Conservation (phyloP, 2,113 vertebrate genomes). For the Datnioides undecimradiatus region DNA sequence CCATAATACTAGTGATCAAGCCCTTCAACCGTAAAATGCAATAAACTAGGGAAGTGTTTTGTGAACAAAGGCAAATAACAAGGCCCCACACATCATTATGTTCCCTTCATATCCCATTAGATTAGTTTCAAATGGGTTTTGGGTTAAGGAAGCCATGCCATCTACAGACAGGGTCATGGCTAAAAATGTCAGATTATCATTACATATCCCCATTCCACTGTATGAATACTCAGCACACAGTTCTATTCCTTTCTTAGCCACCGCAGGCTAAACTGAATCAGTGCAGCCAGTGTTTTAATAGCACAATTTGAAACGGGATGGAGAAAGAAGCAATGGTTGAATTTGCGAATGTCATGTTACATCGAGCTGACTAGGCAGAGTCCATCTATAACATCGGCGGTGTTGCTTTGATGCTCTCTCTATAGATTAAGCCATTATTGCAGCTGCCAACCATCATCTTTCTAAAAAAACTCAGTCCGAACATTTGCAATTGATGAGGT, state of each 20-base stretch:
- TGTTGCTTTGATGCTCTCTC: slow-evolving; percentile 28
- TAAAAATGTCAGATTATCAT: slow-evolving; percentile 57
- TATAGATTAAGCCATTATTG: slow-evolving; percentile 27
- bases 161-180: slow-evolving; percentile 52
- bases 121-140: slow-evolving; percentile 66
- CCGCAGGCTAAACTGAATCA: slow-evolving; percentile 10
- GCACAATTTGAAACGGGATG: slow-evolving; percentile 5
- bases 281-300: slow-evolving; percentile 9
- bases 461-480: not conserved
- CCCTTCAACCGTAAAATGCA: slow-evolving; percentile 81
- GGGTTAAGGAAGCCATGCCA: slow-evolving; percentile 57
- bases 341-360: not conserved
- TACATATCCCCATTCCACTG: slow-evolving; percentile 17
- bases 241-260: not conserved
- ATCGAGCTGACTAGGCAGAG: slow-evolving; percentile 4
- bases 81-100: slow-evolving; percentile 80
- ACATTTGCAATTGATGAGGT: not conserved
- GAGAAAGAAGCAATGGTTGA: not conserved
- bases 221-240: not conserved
- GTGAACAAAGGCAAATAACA: slow-evolving; percentile 83
- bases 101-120: slow-evolving; percentile 78
- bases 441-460: slow-evolving; percentile 22
- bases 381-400: not conserved
- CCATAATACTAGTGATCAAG: slow-evolving; percentile 83
- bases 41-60: slow-evolving; percentile 83